Base-by-base conservation (phyloP, 2,113 vertebrate genomes). In the Larimichthys polyactis region DNA sequence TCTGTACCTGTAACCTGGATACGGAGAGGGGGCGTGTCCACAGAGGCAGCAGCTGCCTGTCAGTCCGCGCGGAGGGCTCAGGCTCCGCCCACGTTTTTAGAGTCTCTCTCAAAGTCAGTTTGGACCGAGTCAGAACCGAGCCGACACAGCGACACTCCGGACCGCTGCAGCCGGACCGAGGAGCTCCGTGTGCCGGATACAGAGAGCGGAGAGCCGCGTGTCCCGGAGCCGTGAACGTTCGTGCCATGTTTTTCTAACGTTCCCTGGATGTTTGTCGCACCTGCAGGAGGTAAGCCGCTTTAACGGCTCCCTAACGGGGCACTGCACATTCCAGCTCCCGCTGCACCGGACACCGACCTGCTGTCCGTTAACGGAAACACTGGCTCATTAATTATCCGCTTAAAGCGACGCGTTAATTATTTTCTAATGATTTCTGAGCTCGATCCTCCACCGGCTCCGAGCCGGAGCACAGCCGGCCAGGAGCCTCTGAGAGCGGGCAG, bases 271-370 rank as follows among this genome's bases (percentile, higher is more conserved):
- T 52, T 19, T 71, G 85, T 70, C 75, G 2, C 71, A 66, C 40
- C 84, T 85, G 83, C 89, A 89, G 90, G 90, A 89, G 90, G 90
- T 92, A 77, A 88, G 65, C 52, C 0, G 4, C 15, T 32, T 79
- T 60, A 60, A 65, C 52, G 60, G 36, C 4, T 17, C 49, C 20
- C 24, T 40, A 4, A 15, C 32, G 11, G n/a, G 7, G 1, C 71
- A 29, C 57, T 40, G 63, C 4, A 74, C 71, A 43, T 65, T 65
- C 63, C 63, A 49, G 16, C 7, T 7, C 36, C 54, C 46, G 29
- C 63, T 67, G 10, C 54, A 6, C 60, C 22, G 55, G 2, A 59
- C 0, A 27, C n/a, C 16, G 6, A 19, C 49, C 16, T 5, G 44
- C 3, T 54, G 15, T 32, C 4, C 11, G 44, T 4, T 46, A 46